These are phyloP conservation scores for Perdita meconis DNA, from an alignment of 2,888 invertebrate genomes.

Conservation along the genomic window DNA sequence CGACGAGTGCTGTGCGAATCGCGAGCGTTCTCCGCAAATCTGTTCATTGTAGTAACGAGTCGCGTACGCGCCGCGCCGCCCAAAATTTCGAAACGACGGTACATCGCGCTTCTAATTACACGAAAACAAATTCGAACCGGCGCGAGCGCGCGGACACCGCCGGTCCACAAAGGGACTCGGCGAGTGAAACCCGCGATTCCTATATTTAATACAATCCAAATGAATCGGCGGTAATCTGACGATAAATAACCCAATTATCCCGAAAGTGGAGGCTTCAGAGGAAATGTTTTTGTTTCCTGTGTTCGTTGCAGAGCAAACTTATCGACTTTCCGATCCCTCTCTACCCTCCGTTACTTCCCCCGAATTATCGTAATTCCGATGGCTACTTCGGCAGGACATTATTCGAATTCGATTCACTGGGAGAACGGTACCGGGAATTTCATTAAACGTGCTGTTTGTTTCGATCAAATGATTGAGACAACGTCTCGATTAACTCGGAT, in stretches of 20 bases:
- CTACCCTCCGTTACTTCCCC: background rate
- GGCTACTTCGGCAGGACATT: no score
- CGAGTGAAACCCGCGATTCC: background rate
- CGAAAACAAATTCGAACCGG: slow-evolving; percentile 45
- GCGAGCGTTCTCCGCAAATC: slow-evolving; percentile 37
- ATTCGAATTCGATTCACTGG: no score
- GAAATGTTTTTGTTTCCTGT: background rate
- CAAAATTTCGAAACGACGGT: slow-evolving; percentile 33
- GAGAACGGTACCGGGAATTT: no score
- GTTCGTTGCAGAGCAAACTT: background rate
- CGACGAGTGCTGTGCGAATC: slow-evolving; percentile 38
- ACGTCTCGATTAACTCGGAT: no score
- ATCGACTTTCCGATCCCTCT: background rate
- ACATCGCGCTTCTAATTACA: slow-evolving; percentile 46
- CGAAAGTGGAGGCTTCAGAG: no score
- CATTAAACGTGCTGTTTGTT: no score
- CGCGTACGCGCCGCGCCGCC: slow-evolving; percentile 2
- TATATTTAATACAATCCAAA: background rate
- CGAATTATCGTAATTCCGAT: background rate
- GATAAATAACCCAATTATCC: background rate
- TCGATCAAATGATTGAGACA: no score
- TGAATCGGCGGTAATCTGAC: background rate
- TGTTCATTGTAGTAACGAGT: slow-evolving; percentile 28
- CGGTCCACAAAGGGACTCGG: slow-evolving; percentile 27
- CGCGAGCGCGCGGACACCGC: no score